Percentiles rank a stretch among this genome's conserved stretches.
phyloP scores from a whole-genome alignment of 2,888 invertebrate genomes.

The Xiphydria camelus region DNA sequence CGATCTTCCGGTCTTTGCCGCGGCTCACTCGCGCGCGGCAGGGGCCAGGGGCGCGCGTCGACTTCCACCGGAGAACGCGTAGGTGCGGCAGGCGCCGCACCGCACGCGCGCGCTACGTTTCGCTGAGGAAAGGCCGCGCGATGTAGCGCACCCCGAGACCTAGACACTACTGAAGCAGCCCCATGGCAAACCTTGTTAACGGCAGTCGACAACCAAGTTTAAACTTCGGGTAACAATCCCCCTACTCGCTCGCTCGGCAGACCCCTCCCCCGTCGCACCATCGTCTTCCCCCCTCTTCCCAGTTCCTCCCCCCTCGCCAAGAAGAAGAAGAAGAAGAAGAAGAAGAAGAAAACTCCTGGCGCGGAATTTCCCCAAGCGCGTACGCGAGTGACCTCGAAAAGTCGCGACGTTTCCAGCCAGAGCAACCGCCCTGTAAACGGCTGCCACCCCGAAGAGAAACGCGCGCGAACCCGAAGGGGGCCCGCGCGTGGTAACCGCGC shows the following conservation, averaged over 20 bases:
- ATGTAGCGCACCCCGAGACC: constrained; percentile 54
- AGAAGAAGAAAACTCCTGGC: constrained; percentile 3
- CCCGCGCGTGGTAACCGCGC: too few species aligned
- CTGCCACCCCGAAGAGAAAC: too few species aligned
- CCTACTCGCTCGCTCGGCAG: constrained; percentile 31
- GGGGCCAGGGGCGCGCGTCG: too few species aligned
- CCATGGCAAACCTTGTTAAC: constrained; percentile 57
- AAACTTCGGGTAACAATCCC: constrained; percentile 58
- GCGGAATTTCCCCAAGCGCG: too few species aligned
- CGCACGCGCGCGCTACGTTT: background rate
- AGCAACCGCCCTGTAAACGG: too few species aligned
- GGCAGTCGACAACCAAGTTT: constrained; percentile 58
- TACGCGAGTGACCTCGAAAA: too few species aligned
- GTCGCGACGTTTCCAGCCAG: too few species aligned
- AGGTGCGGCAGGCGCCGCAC: background rate
- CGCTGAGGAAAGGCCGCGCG: constrained; percentile 35
- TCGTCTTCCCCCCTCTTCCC: constrained; percentile 3
- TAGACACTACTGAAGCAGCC: constrained; percentile 58
- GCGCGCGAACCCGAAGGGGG: too few species aligned
- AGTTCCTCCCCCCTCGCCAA: constrained; percentile 2
- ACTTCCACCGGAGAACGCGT: background rate
- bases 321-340: background rate
- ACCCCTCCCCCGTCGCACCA: constrained; percentile 19
- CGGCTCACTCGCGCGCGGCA: background rate
- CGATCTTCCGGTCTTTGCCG: constrained; percentile 5